Percentiles rank a stretch among this genome's conserved stretches.
phyloP scores from a whole-genome alignment of 2,888 invertebrate genomes.

The Macroteleia sp. region DNA sequence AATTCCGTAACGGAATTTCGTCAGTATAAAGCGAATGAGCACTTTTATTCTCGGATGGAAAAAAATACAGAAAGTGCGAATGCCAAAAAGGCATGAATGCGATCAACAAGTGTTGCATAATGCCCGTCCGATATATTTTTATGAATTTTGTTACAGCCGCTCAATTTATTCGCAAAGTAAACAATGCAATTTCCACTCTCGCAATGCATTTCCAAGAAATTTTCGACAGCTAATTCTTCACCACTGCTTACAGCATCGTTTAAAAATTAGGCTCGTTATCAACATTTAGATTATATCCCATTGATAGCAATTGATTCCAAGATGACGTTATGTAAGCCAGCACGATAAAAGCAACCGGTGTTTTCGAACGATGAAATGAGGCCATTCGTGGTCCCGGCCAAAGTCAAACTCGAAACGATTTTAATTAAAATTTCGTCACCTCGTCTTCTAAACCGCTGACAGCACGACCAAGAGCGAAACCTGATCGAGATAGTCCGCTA shows the following conservation, averaged over 20 bases:
- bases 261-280: not conserved
- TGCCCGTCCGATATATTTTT: constrained; percentile 31
- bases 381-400: not conserved
- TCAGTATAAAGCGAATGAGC: not conserved
- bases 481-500: too few relatives aligned
- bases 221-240: too few relatives aligned
- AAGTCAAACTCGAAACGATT: not conserved
- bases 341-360: not conserved
- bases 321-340: not conserved
- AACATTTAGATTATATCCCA: not conserved
- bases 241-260: not conserved
- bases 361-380: constrained; percentile 4
- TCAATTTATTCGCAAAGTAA: constrained; percentile 13
- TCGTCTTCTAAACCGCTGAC: constrained; percentile 13
- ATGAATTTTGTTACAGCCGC: constrained; percentile 21
- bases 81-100: constrained; percentile 23
- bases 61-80: constrained; percentile 25
- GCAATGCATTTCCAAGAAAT: not conserved
- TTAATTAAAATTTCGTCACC: constrained; percentile 41
- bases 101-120: constrained; percentile 58
- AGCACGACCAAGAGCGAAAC: not conserved
- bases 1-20: constrained; percentile 16
- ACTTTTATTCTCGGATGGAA: constrained; percentile 14
- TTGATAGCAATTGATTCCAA: not conserved
- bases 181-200: constrained; percentile 17